Evolutionary conservation across 2,888 invertebrate species (phyloP), one percentile per base, ranked within the genome.

Genomic region (Perizoma affinitatum): DNA sequence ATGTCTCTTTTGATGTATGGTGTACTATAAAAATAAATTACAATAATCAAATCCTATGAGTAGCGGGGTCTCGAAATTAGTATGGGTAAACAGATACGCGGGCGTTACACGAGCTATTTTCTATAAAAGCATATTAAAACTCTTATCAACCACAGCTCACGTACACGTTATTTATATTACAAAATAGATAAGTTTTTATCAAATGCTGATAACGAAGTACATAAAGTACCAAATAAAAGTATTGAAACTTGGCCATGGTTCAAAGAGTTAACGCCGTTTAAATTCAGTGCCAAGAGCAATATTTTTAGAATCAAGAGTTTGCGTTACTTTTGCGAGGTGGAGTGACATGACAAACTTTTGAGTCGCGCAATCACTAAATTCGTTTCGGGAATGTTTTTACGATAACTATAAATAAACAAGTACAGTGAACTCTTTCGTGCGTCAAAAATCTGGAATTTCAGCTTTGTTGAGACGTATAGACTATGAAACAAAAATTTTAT

Each of bases 211-310:
- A 56, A 48, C 48, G n/a, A 45, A 34, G 50, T 55, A 58, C 45
- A 41, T 43, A 59, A 54, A 33, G 36, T 46, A 36, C 51, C 40
- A 6, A 49, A 40, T 42, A 73, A 68, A 69, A 69, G 64, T 68
- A 66, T 65, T 63, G 66, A 72, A 74, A 76, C 65, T 89, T 90
- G 89, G 90, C 88, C 72, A 72, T 75, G 80, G 80, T 83, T 88
- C 88, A 88, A 87, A 88, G 82, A 81, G 84, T 82, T 80, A 85
- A 82, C 82, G 84, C 80, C 83, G 82, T 78, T 78, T 80, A 80
- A 22, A 79, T 83, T 82, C 82, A 82, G 84, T 88, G 90, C 90
- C 89, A 90, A 89, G 86, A 83, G 84, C 82, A 87, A 86, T 89
- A 90, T 88, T 86, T 90, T 86, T 86, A 86, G 87, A 81, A 22